These are phyloP conservation scores for Podarcis siculus DNA, from an alignment of 2,797 vertebrate genomes.

Conservation along the genomic window DNA sequence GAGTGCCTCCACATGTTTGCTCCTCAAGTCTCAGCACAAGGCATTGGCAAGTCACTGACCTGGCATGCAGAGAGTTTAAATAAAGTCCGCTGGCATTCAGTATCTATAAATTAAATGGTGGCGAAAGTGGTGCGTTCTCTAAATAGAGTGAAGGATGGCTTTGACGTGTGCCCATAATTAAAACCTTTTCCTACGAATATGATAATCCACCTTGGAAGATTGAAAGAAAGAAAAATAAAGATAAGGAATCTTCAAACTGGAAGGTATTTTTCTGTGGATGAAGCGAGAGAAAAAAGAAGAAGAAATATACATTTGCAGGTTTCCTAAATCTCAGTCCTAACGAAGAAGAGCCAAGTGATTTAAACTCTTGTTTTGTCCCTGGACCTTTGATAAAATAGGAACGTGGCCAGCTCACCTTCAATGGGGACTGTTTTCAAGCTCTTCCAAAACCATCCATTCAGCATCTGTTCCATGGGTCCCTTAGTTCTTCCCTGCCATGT, in stretches of 20 bases:
- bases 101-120: slow-evolving; percentile 30
- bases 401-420: slow-evolving; percentile 60
- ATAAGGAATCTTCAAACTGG: slow-evolving; percentile 19
- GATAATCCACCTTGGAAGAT: neutral
- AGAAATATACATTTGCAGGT: slow-evolving; percentile 7
- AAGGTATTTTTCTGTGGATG: slow-evolving; percentile 24
- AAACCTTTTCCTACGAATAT: slow-evolving; percentile 5
- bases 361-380: slow-evolving; percentile 47
- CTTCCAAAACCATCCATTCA: slow-evolving; percentile 53
- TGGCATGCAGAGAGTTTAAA: slow-evolving; percentile 42
- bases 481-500: slow-evolving; percentile 54
- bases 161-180: neutral
- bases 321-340: slow-evolving; percentile 42
- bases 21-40: slow-evolving; percentile 23
- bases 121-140: slow-evolving; percentile 26
- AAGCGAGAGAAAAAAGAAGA: slow-evolving; percentile 23
- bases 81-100: slow-evolving; percentile 34
- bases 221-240: neutral
- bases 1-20: neutral
- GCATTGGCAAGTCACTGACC: neutral
- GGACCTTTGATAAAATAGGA: slow-evolving; percentile 46
- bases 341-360: slow-evolving; percentile 45
- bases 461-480: slow-evolving; percentile 31
- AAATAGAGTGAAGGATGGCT: slow-evolving; percentile 11
- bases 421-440: slow-evolving; percentile 53